Percentiles rank a stretch among this genome's conserved stretches.
These are phyloP conservation scores for Tetranychus piercei DNA, from an alignment of 2,888 invertebrate species.

Conservation along the genomic window DNA sequence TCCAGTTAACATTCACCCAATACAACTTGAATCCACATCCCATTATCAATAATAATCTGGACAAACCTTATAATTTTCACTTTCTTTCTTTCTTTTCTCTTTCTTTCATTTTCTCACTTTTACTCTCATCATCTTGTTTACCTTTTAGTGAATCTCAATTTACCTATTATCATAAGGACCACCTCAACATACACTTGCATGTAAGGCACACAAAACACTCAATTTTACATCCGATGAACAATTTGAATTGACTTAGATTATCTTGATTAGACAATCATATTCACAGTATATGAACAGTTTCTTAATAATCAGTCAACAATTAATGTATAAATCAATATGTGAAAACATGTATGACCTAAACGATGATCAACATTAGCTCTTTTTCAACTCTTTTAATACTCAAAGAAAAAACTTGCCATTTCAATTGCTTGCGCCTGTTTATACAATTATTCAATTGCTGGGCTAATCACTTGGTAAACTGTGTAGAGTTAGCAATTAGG, in stretches of 20 bases:
- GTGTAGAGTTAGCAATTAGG: no score
- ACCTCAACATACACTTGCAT: not conserved
- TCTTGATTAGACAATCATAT: no score
- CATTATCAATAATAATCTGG: not conserved
- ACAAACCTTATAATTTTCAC: not conserved
- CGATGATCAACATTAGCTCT: no score
- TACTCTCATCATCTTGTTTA: not conserved
- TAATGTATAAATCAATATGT: no score
- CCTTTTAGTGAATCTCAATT: not conserved
- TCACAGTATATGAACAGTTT: no score
- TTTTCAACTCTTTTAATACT: no score
- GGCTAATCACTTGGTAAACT: no score
- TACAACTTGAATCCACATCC: not conserved
- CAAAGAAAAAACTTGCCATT: no score
- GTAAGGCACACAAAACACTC: not conserved
- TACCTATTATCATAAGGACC: not conserved
- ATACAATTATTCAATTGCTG: no score
- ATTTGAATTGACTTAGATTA: not conserved
- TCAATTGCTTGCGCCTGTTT: no score
- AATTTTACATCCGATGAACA: not conserved
- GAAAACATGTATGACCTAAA: no score
- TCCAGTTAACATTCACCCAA: not conserved
- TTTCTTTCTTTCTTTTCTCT: not conserved
- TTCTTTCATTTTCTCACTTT: not conserved
- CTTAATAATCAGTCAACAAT: no score